A percentile compares a stretch with the other conserved stretches of the same genome.
Conservation (phyloP, 2,797 vertebrate species). For the Varecia variegata region DNA sequence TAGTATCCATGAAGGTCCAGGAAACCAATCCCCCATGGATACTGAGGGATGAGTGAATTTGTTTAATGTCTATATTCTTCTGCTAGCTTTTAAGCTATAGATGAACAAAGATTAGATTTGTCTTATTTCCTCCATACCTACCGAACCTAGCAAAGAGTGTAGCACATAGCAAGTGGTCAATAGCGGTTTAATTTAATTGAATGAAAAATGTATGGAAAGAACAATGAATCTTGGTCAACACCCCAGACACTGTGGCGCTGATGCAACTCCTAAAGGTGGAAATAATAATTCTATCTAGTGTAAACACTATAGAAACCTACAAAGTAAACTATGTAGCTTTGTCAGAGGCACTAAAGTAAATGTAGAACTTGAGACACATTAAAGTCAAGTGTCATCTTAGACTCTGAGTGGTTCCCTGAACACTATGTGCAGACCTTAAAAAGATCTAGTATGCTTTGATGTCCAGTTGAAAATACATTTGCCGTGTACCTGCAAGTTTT, state of each 20-base stretch:
- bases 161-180: not conserved
- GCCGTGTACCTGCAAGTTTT: not conserved
- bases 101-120: slow-evolving; percentile 1
- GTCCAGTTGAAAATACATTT: slow-evolving; percentile 24
- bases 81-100: not conserved
- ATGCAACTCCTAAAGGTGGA: not conserved
- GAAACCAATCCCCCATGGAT: not conserved
- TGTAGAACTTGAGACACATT: slow-evolving; percentile 35
- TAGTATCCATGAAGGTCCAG: not conserved
- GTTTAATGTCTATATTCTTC: not conserved
- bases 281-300: not conserved
- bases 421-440: not conserved
- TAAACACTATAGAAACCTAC: slow-evolving; percentile 12
- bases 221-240: slow-evolving; percentile 21
- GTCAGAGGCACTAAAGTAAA: slow-evolving; percentile 36
- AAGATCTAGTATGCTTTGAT: not conserved
- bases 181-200: slow-evolving; percentile 36
- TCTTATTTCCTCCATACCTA: not conserved
- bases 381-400: not conserved
- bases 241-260: not conserved
- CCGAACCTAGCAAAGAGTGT: not conserved
- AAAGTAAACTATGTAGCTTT: slow-evolving; percentile 24
- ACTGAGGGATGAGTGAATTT: not conserved
- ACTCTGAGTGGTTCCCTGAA: not conserved
- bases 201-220: slow-evolving; percentile 12